Evolutionary conservation across 2,797 vertebrate genomes (phyloP).

Genomic region (Tauraco hartlaubi): DNA sequence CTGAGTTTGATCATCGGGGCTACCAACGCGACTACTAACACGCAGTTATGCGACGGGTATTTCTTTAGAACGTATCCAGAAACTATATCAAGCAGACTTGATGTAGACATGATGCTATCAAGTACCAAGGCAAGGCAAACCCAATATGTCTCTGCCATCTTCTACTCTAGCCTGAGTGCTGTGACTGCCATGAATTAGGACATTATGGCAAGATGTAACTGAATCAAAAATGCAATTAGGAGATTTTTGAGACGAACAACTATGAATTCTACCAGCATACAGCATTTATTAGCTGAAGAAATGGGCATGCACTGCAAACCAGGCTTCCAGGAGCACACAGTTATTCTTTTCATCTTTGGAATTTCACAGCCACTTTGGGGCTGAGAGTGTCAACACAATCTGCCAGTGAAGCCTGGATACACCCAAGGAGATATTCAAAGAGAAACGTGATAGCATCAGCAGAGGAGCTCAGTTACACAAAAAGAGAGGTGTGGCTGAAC

Average conservation of each 20-base stretch:
- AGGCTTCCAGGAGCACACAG: background rate
- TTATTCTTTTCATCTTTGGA: conserved; percentile 19
- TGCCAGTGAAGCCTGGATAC: background rate
- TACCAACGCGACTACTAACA: background rate
- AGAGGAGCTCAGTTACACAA: conserved; percentile 48
- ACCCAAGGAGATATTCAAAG: conserved; percentile 41
- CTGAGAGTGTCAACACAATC: conserved; percentile 3
- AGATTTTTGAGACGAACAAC: background rate
- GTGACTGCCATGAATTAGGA: background rate
- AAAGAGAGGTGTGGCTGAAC: conserved; percentile 61
- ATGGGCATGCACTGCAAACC: conserved; percentile 3
- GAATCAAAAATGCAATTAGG: background rate
- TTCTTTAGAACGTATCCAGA: background rate
- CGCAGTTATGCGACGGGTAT: fast-evolving
- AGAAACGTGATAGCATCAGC: conserved; percentile 19
- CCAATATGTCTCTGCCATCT: background rate
- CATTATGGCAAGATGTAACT: background rate
- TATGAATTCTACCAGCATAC: background rate
- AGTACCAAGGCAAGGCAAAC: background rate
- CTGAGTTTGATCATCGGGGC: background rate
- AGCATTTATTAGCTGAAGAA: conserved; percentile 28
- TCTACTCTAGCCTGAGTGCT: background rate
- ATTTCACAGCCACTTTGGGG: conserved; percentile 40
- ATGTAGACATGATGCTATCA: background rate
- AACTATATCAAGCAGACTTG: background rate